Base-by-base conservation (phyloP, 1,140 invertebrate genomes). In the Luehdorfia chinensis region DNA sequence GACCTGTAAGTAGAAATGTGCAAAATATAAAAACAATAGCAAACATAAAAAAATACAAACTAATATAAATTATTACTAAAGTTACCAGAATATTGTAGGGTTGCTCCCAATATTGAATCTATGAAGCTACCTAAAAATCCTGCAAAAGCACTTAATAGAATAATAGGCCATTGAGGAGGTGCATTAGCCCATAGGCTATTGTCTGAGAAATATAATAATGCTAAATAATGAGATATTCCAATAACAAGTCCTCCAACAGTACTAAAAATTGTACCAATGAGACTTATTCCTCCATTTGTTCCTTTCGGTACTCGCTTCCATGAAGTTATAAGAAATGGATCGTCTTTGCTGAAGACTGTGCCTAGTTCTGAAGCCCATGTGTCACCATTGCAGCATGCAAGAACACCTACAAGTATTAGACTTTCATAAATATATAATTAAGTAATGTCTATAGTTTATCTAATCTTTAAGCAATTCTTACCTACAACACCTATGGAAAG, bases 351-450 rank as follows among this genome's bases (percentile, higher is more conserved):
- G 4, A 96, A 67, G 0, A 95, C 96, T 21, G 94, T 90, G 18
- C 95, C 96, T 25, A 97, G 76, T 84, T 97, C 96, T 12, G 95
- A 96, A 28, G 96, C 94, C 94, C 95, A 96, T 0, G 96, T 97
- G 68, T 98, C 96, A 3, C 95, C 96, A 77, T 94, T 95, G 62
- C 93, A 93, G 66, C 94, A 95, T 2, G 95, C 91, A 58, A 96
- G 89, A 1, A 93, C 88, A 62, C 92, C 93, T 92, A 55, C 31
- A 84, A 80, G 5, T n/a, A n/a, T n/a, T n/a, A n/a, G n/a, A n/a
- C n/a, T n/a, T n/a, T n/a, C n/a, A n/a, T n/a, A n/a, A n/a, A n/a
- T n/a, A n/a, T n/a, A n/a, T n/a, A n/a, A n/a, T n/a, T n/a, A n/a
- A n/a, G n/a, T n/a, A n/a, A n/a, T n/a, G n/a, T n/a, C n/a, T n/a